Base-by-base conservation (phyloP, 2,113 vertebrate genomes). In the Cygnus buccinator region DNA sequence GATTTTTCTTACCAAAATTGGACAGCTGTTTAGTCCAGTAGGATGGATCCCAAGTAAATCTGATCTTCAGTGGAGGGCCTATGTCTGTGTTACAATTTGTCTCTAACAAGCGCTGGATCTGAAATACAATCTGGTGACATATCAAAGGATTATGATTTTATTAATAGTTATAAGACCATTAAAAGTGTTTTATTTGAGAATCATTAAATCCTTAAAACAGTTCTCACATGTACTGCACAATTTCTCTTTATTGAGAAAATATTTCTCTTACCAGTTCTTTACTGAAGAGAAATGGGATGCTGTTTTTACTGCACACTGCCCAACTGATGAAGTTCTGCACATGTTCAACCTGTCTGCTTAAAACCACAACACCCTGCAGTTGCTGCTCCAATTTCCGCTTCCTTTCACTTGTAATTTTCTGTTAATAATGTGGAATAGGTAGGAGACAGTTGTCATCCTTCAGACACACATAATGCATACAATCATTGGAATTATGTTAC, bases 301-400 rank as follows among this genome's bases (percentile, higher is more conserved):
- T 98, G 93, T 98, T 98, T 97, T 99, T 99, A 93, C 99, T 99
- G 83, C 98, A 99, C 52, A 98, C 98, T 6, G 99, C 99, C 99
- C 99, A 99, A 44, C 97, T 99, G 98, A 99, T 98, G 95, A 99
- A 99, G 98, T 99, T 99, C 97, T 99, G 99, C 96, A 99, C 98
- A 0, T 99, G 99, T 82, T 99, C 99, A 86, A 99, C 98, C 95
- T 99, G 99, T 85, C 99, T 98, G 84, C 99, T 99, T 23, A 98
- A 98, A 95, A 99, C 98, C 97, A 99, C 98, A 94, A 98, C 97
- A 79, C 98, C 98, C 97, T 99, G 99, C 82, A 99, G 97, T 50
- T 99, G 99, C 90, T 99, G 99, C 92, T 99, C 99, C 97, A 99
- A 97, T 94, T 98, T 98, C 93, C 98, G 98, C 94, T 98, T 99